Evolutionary conservation across 2,797 vertebrate genomes (phyloP).

Genomic region (Tauraco hartlaubi): DNA sequence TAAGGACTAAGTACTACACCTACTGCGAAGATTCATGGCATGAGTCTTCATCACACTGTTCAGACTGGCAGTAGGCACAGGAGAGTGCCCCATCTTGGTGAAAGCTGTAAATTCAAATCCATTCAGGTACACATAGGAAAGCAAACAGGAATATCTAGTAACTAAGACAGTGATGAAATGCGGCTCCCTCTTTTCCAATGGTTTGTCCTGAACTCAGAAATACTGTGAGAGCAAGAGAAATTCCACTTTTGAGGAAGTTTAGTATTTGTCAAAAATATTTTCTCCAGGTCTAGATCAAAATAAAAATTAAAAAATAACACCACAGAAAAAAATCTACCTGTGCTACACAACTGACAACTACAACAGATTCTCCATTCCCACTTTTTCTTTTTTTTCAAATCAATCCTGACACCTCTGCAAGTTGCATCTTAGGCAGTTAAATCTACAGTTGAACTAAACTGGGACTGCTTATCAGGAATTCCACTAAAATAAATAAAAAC

Average conservation of each 20-base stretch:
- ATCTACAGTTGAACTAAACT: not conserved
- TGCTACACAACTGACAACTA: not conserved
- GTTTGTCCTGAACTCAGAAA: not conserved
- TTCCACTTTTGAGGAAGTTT: not conserved
- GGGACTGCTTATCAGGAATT: not conserved
- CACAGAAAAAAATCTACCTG: not conserved
- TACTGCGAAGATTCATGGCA: rapidly evolving
- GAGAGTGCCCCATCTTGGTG: not conserved
- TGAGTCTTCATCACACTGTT: not conserved
- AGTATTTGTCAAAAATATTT: not conserved
- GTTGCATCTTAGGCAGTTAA: not conserved
- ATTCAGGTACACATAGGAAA: not conserved
- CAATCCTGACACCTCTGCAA: not conserved
- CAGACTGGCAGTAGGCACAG: not conserved
- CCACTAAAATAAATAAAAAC: not conserved
- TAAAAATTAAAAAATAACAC: not conserved
- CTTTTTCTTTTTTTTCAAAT: not conserved
- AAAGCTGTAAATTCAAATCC: not conserved
- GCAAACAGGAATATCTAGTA: not conserved
- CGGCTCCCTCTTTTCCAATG: not conserved
- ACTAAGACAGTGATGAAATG: not conserved
- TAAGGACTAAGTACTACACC: not conserved
- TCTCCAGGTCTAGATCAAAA: not conserved
- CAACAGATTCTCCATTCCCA: not conserved
- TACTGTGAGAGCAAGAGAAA: not conserved